Evolutionary conservation across 1,140 invertebrate species (phyloP).

Genomic region (Caenorhabditis tropicalis): DNA sequence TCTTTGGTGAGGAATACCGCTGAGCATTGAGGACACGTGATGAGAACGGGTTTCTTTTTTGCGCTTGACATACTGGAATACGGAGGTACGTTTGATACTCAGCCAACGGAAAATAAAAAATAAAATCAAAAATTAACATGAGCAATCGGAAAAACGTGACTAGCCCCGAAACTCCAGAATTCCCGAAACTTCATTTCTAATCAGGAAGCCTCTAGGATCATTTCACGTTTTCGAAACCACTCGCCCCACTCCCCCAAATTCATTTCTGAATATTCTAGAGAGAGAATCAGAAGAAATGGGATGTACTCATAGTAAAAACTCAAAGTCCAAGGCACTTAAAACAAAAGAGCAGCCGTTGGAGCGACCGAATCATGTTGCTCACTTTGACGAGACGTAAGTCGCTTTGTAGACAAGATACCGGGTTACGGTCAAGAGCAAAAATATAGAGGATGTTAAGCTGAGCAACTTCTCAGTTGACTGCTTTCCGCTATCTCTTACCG

Average conservation of each 20-base stretch:
- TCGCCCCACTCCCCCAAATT: background rate
- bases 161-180: too few species aligned
- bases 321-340: background rate
- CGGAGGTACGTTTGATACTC: background rate
- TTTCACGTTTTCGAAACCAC: background rate
- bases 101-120: too few species aligned
- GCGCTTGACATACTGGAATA: constrained; percentile 21
- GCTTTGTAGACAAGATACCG: background rate
- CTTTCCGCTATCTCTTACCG: too few species aligned
- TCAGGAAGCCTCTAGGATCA: background rate
- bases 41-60: background rate
- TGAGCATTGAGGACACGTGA: background rate
- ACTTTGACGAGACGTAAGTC: constrained; percentile 3
- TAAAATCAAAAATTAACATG: too few species aligned
- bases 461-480: too few species aligned
- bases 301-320: constrained; percentile 40
- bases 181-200: background rate
- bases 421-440: too few species aligned
- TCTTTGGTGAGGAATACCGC: constrained; percentile 43
- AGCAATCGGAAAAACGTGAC: too few species aligned
- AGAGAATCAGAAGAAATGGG: background rate
- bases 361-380: background rate
- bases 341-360: constrained; percentile 6
- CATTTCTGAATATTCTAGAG: background rate
- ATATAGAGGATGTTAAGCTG: too few species aligned